phyloP scores from a whole-genome alignment of 2,888 invertebrate genomes.

The Cordylochernes scorpioides region DNA sequence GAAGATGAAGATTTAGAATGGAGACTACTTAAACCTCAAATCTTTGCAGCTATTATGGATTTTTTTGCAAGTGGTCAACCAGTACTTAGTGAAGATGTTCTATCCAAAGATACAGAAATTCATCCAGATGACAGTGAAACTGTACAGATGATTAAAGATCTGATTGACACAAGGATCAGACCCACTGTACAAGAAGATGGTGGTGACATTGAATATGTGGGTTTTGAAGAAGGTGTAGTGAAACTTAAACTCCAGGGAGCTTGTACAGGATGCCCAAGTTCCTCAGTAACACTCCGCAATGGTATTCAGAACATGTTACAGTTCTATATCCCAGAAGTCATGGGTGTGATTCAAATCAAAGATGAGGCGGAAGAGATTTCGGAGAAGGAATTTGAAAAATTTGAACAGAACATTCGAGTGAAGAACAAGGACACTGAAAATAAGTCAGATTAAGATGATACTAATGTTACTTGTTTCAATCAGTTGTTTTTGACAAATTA shows the following conservation, averaged over 20 bases:
- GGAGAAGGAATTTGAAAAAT: too few species aligned
- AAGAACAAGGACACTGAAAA: too few species aligned
- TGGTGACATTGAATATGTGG: conserved; percentile 81
- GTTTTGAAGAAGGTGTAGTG: conserved; percentile 71
- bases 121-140: conserved; percentile 65
- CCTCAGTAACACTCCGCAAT: conserved; percentile 83
- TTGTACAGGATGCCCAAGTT: conserved; percentile 92
- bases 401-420: too few species aligned
- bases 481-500: too few species aligned
- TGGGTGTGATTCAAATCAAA: too few species aligned
- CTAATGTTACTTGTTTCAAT: too few species aligned
- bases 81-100: conserved; percentile 18
- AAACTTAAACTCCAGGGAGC: conserved; percentile 91
- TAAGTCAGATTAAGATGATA: too few species aligned
- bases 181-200: conserved; percentile 99
- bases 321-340: conserved; percentile 91
- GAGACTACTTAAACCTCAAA: conserved; percentile 77
- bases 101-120: conserved; percentile 16
- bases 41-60: conserved; percentile 94
- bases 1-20: conserved; percentile 71
- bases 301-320: conserved; percentile 99
- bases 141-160: conserved; percentile 92
- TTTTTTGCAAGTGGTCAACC: conserved; percentile 84
- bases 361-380: too few species aligned
- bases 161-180: conserved; percentile 80